These are phyloP conservation scores for Cuniculus paca DNA, from an alignment of 2,797 vertebrate genomes.

Conservation along the genomic window DNA sequence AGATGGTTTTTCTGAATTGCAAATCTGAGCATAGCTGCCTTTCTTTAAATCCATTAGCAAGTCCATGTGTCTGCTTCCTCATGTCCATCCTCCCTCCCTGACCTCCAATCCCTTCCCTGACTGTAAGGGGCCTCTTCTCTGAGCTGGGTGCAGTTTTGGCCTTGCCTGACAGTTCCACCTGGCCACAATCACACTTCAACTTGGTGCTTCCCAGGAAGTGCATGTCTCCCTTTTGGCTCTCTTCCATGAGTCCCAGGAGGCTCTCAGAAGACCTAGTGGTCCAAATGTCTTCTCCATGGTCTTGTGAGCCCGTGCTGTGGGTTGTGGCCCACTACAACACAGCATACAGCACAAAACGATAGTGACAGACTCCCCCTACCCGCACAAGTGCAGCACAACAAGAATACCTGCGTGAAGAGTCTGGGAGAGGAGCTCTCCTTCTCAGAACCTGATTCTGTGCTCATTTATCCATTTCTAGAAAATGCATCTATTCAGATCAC, in stretches of 20 bases:
- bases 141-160: not conserved
- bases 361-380: not conserved
- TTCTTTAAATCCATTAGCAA: not conserved
- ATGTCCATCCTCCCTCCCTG: fast-evolving
- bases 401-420: not conserved
- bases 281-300: not conserved
- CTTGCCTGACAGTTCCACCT: not conserved
- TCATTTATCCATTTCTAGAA: not conserved
- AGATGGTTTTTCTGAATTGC: not conserved
- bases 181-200: not conserved
- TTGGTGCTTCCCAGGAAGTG: not conserved
- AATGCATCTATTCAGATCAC: not conserved
- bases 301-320: not conserved
- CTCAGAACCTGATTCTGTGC: not conserved
- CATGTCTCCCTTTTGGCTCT: not conserved
- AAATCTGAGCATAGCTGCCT: not conserved
- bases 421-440: not conserved
- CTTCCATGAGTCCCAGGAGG: not conserved
- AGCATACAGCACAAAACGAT: not conserved
- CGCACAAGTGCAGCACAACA: too few relatives aligned
- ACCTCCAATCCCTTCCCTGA: too few relatives aligned
- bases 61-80: not conserved
- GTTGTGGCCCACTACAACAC: not conserved
- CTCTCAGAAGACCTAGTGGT: not conserved
- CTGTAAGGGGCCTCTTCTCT: not conserved